Evolutionary conservation across 2,797 vertebrate genomes (phyloP).

Genomic region (Alfaro cultratus): DNA sequence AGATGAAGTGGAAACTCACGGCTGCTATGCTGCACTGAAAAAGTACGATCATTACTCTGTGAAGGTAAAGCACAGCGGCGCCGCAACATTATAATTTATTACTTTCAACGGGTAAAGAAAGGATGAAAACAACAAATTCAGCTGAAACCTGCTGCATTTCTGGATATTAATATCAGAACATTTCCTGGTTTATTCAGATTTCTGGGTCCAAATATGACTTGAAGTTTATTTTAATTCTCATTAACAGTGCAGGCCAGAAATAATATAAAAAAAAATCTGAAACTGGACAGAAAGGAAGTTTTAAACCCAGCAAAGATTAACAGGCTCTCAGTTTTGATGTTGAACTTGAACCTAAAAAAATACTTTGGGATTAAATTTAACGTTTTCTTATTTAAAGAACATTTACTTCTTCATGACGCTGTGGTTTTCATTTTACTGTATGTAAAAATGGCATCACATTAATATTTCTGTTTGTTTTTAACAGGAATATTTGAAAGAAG

Average conservation of each 20-base stretch:
- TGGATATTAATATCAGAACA: background rate
- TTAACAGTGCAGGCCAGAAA: background rate
- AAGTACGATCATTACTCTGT: slow-evolving; percentile 75
- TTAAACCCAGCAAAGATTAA: background rate
- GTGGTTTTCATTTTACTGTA: background rate
- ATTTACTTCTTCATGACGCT: background rate
- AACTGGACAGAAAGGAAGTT: background rate
- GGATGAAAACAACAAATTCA: background rate
- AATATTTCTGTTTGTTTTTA: background rate
- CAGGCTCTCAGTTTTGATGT: background rate
- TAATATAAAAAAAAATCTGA: background rate
- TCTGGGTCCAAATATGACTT: background rate
- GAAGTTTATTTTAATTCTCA: background rate
- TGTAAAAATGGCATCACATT: background rate
- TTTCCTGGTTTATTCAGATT: background rate
- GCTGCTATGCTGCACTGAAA: slow-evolving; percentile 48
- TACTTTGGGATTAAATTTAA: background rate
- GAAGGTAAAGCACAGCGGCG: slow-evolving; percentile 55
- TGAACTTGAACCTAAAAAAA: background rate
- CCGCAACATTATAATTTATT: background rate
- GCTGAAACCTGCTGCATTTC: background rate
- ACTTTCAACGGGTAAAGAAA: background rate
- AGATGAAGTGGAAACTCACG: slow-evolving; percentile 60
- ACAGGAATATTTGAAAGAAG: slow-evolving; percentile 30
- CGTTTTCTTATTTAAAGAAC: background rate